Percentiles rank a stretch among this genome's conserved stretches.
Conservation (phyloP, 2,113 vertebrate genomes). For the Plotosus lineatus region DNA sequence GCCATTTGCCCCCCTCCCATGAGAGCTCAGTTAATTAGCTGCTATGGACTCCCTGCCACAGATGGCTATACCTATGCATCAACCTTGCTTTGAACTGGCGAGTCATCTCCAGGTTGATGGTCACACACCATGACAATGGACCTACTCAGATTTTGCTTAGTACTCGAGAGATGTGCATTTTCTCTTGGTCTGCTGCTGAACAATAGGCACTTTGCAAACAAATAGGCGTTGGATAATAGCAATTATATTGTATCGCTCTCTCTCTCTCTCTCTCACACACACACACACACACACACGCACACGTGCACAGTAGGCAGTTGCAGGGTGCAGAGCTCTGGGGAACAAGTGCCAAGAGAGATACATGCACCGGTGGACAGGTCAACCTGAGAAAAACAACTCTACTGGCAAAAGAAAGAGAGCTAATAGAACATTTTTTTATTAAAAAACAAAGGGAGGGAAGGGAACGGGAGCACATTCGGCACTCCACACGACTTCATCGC, state of each 20-base stretch:
- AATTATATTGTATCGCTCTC: conserved; percentile 5
- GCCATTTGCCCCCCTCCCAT: too few species aligned
- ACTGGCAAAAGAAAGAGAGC: conserved; percentile 50
- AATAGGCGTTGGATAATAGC: not conserved
- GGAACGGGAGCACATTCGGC: not conserved
- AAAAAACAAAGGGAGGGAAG: not conserved
- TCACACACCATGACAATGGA: too few species aligned
- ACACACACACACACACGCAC: conserved; percentile 12
- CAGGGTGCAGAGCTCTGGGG: conserved; percentile 58
- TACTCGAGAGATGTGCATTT: not conserved
- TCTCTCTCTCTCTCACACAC: not conserved
- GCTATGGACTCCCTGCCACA: too few species aligned
- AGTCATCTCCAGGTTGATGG: too few species aligned
- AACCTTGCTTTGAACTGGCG: too few species aligned
- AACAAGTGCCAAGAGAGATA: conserved; percentile 48
- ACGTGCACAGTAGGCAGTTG: conserved; percentile 49
- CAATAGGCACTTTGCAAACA: conserved; percentile 2
- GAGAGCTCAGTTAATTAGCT: too few species aligned
- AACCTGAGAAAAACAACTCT: conserved; percentile 71
- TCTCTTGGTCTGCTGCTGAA: not conserved
- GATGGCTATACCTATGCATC: too few species aligned
- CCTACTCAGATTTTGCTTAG: too few species aligned
- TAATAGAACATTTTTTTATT: conserved; percentile 30
- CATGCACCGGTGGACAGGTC: conserved; percentile 57
- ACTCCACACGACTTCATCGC: conserved; percentile 4